Percentiles rank a stretch among this genome's conserved stretches.
These are phyloP conservation scores for Protonemura montana DNA, from an alignment of 2,888 invertebrate species.

Conservation along the genomic window DNA sequence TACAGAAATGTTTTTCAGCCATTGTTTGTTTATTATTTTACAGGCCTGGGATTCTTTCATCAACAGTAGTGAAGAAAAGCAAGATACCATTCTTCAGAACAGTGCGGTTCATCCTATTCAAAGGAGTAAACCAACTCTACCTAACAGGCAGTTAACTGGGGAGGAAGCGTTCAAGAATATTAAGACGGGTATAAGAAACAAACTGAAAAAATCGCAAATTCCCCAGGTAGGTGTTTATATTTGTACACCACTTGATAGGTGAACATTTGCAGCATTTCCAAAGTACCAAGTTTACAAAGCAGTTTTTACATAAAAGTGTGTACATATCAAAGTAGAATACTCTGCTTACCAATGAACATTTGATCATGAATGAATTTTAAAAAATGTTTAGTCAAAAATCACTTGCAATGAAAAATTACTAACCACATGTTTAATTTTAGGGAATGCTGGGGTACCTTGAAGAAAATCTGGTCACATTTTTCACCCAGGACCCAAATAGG, in stretches of 20 bases:
- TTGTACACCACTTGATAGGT: background rate
- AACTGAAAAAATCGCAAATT: slow-evolving; percentile 24
- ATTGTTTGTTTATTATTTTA: background rate
- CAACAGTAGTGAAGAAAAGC: slow-evolving; percentile 31
- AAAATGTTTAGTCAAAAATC: no score
- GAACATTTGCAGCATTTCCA: background rate
- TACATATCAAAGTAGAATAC: no score
- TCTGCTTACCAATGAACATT: no score
- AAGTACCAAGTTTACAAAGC: no score
- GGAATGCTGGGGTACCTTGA: slow-evolving; percentile 39
- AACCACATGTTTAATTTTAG: slow-evolving; percentile 15
- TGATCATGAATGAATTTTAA: no score
- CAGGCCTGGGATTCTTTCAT: slow-evolving; percentile 32
- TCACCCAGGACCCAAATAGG: slow-evolving; percentile 22
- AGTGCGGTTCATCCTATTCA: slow-evolving; percentile 2
- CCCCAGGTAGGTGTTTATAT: slow-evolving; percentile 26
- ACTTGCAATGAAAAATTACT: no score
- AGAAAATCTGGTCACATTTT: slow-evolving; percentile 35
- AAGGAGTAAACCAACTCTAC: background rate
- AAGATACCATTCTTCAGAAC: background rate
- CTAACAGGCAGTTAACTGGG: background rate
- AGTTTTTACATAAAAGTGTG: no score
- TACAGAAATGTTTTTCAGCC: no score
- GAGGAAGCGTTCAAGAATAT: slow-evolving; percentile 34
- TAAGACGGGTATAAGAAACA: slow-evolving; percentile 24